Base-by-base conservation (phyloP, 2,113 vertebrate species). In the Lampris megalopsis region DNA sequence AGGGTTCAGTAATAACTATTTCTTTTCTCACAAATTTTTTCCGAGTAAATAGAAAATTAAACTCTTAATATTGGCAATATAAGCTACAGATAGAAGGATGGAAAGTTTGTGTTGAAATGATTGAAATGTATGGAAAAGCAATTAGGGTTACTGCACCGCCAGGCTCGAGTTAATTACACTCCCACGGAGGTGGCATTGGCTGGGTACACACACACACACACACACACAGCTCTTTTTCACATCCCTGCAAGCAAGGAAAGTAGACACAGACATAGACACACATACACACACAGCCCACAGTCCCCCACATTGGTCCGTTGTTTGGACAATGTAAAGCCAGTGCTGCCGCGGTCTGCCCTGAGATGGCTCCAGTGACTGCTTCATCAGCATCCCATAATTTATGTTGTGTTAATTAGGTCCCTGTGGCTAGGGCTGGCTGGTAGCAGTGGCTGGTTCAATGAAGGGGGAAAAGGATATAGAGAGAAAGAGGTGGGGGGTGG, bases 351-450 rank as follows among this genome's bases (percentile, higher is more conserved):
- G 91, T 94, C 95, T 95, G 95, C 94, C 95, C 97, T 94, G 93
- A 91, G 90, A 96, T 95, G 94, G 94, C 93, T 91, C 94, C 94
- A 91, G 95, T 96, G 96, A 97, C 97, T 96, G 95, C 95, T 97
- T 97, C 96, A 98, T 98, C 97, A 97, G 96, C 97, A 96, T 88
- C 95, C 95, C 97, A 96, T 97, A 96, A 98, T 97, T 97, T 97
- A 97, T 97, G 96, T 96, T 95, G 95, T 95, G 96, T 96, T 99
- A 99, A 99, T 99, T 96, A 98, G 96, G 95, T 98, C 97, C 97
- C 96, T 95, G 92, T 97, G 96, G 97, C 96, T 95, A 94, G 92
- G 92, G 94, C 95, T 95, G 95, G 95, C 95, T 96, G 94, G 94
- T 94, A 95, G 94, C 94, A 93, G 96, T 95, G 95, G 93, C 95